Evolutionary conservation across 2,797 vertebrate genomes (phyloP), one percentile per base, ranked within the genome.

Genomic region (Sebastes miniatus): DNA sequence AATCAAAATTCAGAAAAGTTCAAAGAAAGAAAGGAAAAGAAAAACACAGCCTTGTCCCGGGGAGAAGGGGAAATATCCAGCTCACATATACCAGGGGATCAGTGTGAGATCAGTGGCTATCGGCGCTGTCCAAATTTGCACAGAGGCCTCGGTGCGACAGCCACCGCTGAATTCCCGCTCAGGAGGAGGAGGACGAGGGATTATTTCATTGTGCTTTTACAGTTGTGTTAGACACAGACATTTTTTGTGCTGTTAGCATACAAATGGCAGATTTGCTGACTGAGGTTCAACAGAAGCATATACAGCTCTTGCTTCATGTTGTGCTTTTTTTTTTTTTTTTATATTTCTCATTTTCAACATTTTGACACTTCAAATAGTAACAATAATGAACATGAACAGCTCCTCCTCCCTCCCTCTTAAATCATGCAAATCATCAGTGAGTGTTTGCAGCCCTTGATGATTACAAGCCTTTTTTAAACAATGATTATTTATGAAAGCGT

Each of bases 1-100:
- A 91, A 89, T 89, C 79, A 64, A 83, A 90, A 90, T 89, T 79
- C 76, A 57, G 63, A 67, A 84, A 47, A 87, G 84, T 93, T 90
- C 68, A 89, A 91, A 90, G 86, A 83, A 52, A 83, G 58, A 64
- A 14, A 14, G 47, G 47, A 50, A 50, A 50, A 67, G 61, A 78
- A 67, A 88, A 80, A 71, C 58, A 71, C 22, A 43, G 34, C 43
- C 70, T 69, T 80, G 73, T 81, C 66, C 66, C 56, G 25, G 69
- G 16, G 73, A 83, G 65, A 39, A 62, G 69, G 32, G 22, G 67
- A 89, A 90, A 87, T 82, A 85, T 83, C 84, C 16, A 47, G 10
- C 56, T 71, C 31, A 62, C 64, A 74, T 80, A 75, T 80, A 75
- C 80, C 66, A 68, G 54, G 70, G 88, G 89, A 89, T 90, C 81